Evolutionary conservation across 2,113 vertebrate species (phyloP).

Genomic region (Formicarius rufipectus): DNA sequence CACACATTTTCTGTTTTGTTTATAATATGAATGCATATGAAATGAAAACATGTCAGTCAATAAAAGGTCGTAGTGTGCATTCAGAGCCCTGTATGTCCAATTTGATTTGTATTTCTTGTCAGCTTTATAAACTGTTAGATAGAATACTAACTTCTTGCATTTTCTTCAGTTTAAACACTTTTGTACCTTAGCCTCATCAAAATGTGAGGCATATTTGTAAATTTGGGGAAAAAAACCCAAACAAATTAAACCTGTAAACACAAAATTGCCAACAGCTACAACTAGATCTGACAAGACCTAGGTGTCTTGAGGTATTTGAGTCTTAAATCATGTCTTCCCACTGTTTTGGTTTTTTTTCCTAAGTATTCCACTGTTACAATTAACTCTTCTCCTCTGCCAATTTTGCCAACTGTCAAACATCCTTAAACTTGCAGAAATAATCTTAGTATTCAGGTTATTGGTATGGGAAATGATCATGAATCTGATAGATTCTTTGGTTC

Average conservation of each 20-base stretch:
- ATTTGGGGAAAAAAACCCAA: neutral
- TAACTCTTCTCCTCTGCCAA: neutral
- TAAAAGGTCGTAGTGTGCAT: neutral
- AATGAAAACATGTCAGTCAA: neutral
- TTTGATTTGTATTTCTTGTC: neutral
- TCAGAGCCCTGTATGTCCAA: neutral
- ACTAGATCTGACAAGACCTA: neutral
- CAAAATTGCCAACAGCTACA: neutral
- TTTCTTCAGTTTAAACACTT: neutral
- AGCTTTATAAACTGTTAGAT: neutral
- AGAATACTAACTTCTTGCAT: neutral
- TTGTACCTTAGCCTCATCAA: neutral
- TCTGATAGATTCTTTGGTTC: accelerated
- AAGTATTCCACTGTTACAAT: neutral
- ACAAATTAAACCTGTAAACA: neutral
- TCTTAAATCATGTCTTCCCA: neutral
- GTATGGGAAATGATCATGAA: neutral
- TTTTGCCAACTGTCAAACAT: neutral
- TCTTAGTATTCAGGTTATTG: neutral
- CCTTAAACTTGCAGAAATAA: neutral
- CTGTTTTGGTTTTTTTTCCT: neutral
- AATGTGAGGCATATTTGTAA: neutral
- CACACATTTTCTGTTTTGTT: neutral
- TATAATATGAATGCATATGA: neutral
- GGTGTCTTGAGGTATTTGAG: neutral